A percentile compares a stretch with the other conserved stretches of the same genome.
Conservation (phyloP, 2,113 vertebrate species). For the Heterocephalus glaber region DNA sequence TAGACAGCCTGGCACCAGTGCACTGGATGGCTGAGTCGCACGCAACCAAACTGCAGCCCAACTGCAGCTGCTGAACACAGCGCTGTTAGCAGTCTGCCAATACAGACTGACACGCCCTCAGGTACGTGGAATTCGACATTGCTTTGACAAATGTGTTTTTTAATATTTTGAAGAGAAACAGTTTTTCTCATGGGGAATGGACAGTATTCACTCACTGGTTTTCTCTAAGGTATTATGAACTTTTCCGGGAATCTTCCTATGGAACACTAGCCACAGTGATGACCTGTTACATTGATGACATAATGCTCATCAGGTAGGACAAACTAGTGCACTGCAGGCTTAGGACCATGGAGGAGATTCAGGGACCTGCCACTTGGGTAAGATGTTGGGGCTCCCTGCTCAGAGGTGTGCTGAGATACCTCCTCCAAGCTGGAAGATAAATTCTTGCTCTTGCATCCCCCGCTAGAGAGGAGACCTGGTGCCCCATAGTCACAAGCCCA, state of each 20-base stretch:
- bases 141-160: background rate
- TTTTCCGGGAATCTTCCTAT: background rate
- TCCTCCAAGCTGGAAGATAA: background rate
- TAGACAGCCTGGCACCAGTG: background rate
- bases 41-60: background rate
- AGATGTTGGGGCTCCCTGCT: background rate
- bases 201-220: background rate
- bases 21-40: background rate
- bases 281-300: background rate
- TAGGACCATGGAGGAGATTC: background rate
- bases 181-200: background rate
- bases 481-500: background rate
- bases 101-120: background rate
- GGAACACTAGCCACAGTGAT: background rate
- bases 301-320: background rate
- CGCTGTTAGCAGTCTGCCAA: background rate
- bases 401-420: background rate
- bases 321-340: too few relatives aligned
- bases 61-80: background rate
- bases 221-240: background rate
- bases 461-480: background rate
- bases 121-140: background rate
- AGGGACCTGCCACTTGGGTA: background rate
- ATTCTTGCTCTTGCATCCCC: background rate
- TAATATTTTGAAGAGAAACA: background rate